Evolutionary conservation across 2,888 invertebrate species (phyloP).

Genomic region (Ochropleura plecta): DNA sequence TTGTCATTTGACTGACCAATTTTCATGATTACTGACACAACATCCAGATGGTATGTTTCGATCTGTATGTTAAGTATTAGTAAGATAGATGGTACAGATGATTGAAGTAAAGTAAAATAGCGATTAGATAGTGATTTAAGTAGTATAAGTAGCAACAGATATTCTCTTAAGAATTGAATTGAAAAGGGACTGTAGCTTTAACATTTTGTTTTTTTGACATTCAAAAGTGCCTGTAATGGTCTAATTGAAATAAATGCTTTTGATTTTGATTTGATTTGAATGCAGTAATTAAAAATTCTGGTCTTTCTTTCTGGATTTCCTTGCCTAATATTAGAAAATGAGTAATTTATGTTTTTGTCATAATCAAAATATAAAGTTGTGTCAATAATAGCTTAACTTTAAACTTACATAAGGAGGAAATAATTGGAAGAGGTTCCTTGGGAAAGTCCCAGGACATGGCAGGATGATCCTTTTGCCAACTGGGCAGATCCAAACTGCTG

Average conservation of each 20-base stretch:
- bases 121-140: too few species aligned
- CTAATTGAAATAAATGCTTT: too few species aligned
- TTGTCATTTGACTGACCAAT: background rate
- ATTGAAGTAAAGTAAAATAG: too few species aligned
- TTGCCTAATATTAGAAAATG: background rate
- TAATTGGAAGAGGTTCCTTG: slow-evolving; percentile 82
- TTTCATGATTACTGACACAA: background rate
- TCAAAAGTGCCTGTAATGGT: too few species aligned
- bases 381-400: background rate
- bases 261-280: too few species aligned
- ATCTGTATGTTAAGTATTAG: too few species aligned
- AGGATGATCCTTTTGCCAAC: slow-evolving; percentile 87
- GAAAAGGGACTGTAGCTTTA: too few species aligned
- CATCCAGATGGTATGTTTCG: background rate
- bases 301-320: background rate
- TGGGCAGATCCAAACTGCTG: slow-evolving; percentile 84
- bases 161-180: background rate
- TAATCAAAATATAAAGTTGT: background rate
- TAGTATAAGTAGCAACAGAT: background rate
- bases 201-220: too few species aligned
- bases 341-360: background rate
- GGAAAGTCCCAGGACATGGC: slow-evolving; percentile 90
- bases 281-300: background rate
- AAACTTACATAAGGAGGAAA: slow-evolving; percentile 81
- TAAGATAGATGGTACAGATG: background rate